Evolutionary conservation across 2,797 vertebrate species (phyloP).

Genomic region (Myotis daubentonii): DNA sequence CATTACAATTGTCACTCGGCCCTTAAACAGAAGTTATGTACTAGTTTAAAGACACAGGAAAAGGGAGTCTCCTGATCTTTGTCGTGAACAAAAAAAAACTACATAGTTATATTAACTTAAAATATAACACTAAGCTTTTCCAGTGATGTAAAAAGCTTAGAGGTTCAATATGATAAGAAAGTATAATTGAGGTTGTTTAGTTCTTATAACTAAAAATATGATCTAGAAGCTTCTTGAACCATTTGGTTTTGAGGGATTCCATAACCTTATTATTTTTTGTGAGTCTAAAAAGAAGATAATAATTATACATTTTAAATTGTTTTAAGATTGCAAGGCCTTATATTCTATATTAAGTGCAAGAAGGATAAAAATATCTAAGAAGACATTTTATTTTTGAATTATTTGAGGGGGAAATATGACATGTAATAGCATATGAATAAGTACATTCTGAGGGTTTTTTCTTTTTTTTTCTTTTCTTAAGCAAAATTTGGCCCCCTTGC

Average conservation of each 20-base stretch:
- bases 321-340: not conserved
- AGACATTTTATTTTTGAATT: not conserved
- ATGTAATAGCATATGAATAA: not conserved
- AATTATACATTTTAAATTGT: not conserved
- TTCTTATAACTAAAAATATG: constrained; percentile 13
- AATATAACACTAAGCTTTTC: not conserved
- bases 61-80: constrained; percentile 61
- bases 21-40: constrained; percentile 82
- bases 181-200: not conserved
- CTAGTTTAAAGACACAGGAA: constrained; percentile 70
- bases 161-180: not conserved
- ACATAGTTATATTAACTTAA: constrained; percentile 48
- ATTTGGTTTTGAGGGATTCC: not conserved
- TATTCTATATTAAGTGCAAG: not conserved
- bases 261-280: constrained; percentile 8
- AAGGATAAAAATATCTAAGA: not conserved
- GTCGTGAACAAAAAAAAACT: constrained; percentile 69
- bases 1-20: constrained; percentile 80
- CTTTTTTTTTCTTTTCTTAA: not conserved
- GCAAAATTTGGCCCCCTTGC: not conserved
- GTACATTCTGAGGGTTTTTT: not conserved
- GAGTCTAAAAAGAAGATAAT: not conserved
- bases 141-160: not conserved
- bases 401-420: not conserved
- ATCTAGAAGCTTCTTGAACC: constrained; percentile 5